A percentile compares a stretch with the other conserved stretches of the same genome.
Evolutionary conservation across 2,797 vertebrate genomes (phyloP).

Genomic region (Synaphobranchus kaupii): DNA sequence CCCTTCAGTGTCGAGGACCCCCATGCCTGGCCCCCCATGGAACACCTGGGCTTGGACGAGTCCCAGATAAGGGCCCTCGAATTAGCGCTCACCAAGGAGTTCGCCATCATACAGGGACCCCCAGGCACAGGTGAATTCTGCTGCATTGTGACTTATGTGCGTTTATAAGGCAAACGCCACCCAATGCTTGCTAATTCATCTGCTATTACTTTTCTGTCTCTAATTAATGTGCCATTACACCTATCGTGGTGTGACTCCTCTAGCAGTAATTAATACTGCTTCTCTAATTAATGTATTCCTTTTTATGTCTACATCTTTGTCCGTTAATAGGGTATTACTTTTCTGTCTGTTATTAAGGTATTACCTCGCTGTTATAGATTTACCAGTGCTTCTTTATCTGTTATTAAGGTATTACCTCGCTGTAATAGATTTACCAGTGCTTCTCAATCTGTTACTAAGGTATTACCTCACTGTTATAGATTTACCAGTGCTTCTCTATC

Average conservation of each 20-base stretch:
- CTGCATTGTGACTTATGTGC: not conserved
- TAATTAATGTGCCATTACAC: not conserved
- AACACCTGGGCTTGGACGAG: slow-evolving; percentile 82
- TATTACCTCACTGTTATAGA: not conserved
- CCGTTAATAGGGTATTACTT: not conserved
- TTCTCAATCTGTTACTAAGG: not conserved
- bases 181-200: not conserved
- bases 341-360: not conserved
- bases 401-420: not conserved
- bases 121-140: slow-evolving; percentile 82
- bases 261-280: not conserved
- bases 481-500: not conserved
- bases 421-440: not conserved
- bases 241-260: not conserved
- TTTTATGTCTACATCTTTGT: not conserved
- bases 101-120: slow-evolving; percentile 93
- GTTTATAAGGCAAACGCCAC: not conserved
- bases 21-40: slow-evolving; percentile 78
- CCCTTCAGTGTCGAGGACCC: slow-evolving; percentile 68
- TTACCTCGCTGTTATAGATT: not conserved
- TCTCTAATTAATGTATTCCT: not conserved
- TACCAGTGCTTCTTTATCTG: not conserved
- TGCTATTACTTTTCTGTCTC: not conserved
- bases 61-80: slow-evolving; percentile 86
- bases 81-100: slow-evolving; percentile 88